Percentiles rank a stretch among this genome's conserved stretches.
Evolutionary conservation across 1,140 invertebrate genomes (phyloP).

Genomic region (Solenopsis fugax): DNA sequence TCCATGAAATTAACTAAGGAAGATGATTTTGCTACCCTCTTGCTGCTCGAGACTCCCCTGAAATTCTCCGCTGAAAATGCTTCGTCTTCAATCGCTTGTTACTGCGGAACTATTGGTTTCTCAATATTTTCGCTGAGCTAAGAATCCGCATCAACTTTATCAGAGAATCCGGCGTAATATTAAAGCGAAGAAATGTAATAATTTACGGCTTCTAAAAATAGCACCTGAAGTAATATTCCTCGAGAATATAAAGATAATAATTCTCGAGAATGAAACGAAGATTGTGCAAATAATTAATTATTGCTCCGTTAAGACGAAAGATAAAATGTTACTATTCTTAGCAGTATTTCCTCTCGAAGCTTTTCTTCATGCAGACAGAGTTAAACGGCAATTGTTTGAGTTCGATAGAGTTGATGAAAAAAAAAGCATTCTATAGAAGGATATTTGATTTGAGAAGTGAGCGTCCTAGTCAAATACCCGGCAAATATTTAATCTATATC

Average conservation of each 20-base stretch:
- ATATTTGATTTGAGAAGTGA: conserved; percentile 27
- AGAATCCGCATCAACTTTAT: not conserved
- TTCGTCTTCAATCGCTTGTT: conserved; percentile 9
- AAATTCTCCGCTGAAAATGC: conserved; percentile 5
- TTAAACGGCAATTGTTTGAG: not conserved
- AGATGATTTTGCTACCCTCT: not conserved
- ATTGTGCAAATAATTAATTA: not conserved
- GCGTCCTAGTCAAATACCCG: conserved; percentile 6
- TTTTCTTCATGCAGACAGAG: not conserved
- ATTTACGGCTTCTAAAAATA: not conserved
- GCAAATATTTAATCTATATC: conserved; percentile 37
- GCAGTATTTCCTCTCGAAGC: not conserved
- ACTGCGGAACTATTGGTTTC: conserved; percentile 15
- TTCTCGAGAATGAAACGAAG: not conserved
- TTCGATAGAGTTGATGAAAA: conserved; percentile 3
- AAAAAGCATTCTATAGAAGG: not conserved
- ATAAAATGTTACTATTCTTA: not conserved
- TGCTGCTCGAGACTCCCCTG: not conserved
- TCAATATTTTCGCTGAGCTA: not conserved
- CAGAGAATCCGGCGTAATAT: not conserved
- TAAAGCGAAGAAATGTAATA: not conserved
- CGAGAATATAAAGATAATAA: not conserved
- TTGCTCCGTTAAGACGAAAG: not conserved
- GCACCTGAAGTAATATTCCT: too few species aligned
- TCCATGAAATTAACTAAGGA: not conserved